Base-by-base conservation (phyloP, 2,797 vertebrate genomes). In the Delichon dasypus region DNA sequence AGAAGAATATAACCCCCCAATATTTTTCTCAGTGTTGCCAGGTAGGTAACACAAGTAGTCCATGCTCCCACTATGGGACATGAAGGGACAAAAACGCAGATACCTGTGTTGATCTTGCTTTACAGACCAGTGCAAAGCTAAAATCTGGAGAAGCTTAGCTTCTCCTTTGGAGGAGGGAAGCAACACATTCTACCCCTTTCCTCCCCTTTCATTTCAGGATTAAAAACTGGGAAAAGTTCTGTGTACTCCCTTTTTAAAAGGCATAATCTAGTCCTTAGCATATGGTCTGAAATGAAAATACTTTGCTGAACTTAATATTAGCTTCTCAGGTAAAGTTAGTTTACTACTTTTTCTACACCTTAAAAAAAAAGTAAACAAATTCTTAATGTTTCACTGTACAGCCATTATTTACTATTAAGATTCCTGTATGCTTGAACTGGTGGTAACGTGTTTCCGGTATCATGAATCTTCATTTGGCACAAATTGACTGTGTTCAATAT, bases 391-490 rank as follows among this genome's bases (percentile, higher is more conserved):
- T 86, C 32, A 70, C 29, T 44, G 13, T 48, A 16, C 20, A 75
- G 16, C 20, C 29, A 34, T 65, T 81, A 73, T 76, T 89, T 89
- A 34, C n/a, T 71, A n/a, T 73, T 76, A 73, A 81, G 71, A 67
- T 55, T 92, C 17, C 29, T 66, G 18, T 27, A 71, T 85, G 19
- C 53, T 79, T 94, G 44, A 84, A 66, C 12, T 53, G n/a, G 16
- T 81, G 72, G 34, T 22, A 75, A 6, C 29, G 53, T 70, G 61
- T 72, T 53, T 5, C 68, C 10, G 30, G n/a, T 64, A 23, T 68
- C 55, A 54, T 47, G 53, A 77, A 74, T 53, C 65, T 90, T 78
- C 23, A 23, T 60, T 90, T 93, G n/a, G 26, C 51, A 91, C 48
- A 81, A 58, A 55, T 42, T 90, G 36, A 55, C 53, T 51, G 32